Percentiles rank a stretch among this genome's conserved stretches.
phyloP scores from a whole-genome alignment of 1,140 invertebrate genomes.

The Zaprionus camerounensis region DNA sequence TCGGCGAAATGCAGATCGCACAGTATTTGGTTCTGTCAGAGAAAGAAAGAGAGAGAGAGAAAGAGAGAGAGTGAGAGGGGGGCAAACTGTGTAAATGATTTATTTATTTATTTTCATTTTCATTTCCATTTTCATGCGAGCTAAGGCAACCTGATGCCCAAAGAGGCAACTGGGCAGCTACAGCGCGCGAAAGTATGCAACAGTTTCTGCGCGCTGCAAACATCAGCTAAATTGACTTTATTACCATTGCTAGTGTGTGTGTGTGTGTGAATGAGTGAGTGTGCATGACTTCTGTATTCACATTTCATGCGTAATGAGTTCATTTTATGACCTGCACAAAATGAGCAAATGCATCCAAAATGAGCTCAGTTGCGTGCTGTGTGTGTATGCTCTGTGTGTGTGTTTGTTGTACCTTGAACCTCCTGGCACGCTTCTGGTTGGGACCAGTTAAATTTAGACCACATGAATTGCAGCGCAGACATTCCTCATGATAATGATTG shows the following conservation, averaged over 20 bases:
- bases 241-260: slow-evolving; percentile 18
- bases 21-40: slow-evolving; percentile 82
- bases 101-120: slow-evolving; percentile 32
- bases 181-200: slow-evolving; percentile 39
- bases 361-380: slow-evolving; percentile 41
- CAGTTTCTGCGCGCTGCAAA: slow-evolving; percentile 13
- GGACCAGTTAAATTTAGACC: slow-evolving; percentile 95
- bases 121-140: slow-evolving; percentile 7
- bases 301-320: slow-evolving; percentile 61
- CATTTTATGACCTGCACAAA: slow-evolving; percentile 55
- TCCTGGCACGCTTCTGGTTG: slow-evolving; percentile 89
- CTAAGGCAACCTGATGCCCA: slow-evolving; percentile 5
- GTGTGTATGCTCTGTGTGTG: not conserved
- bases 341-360: slow-evolving; percentile 70
- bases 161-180: slow-evolving; percentile 19
- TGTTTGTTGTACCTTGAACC: slow-evolving; percentile 85
- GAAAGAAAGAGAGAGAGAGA: not conserved
- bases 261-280: slow-evolving; percentile 12
- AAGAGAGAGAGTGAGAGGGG: too few species aligned
- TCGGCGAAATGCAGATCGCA: slow-evolving; percentile 86
- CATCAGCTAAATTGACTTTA: slow-evolving; percentile 45
- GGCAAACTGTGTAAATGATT: slow-evolving; percentile 35
- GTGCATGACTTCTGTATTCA: slow-evolving; percentile 32
- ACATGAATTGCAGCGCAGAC: slow-evolving; percentile 97
- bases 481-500: slow-evolving; percentile 98